These are phyloP conservation scores for Silurus asotus DNA, from an alignment of 2,113 vertebrate genomes.

Conservation along the genomic window DNA sequence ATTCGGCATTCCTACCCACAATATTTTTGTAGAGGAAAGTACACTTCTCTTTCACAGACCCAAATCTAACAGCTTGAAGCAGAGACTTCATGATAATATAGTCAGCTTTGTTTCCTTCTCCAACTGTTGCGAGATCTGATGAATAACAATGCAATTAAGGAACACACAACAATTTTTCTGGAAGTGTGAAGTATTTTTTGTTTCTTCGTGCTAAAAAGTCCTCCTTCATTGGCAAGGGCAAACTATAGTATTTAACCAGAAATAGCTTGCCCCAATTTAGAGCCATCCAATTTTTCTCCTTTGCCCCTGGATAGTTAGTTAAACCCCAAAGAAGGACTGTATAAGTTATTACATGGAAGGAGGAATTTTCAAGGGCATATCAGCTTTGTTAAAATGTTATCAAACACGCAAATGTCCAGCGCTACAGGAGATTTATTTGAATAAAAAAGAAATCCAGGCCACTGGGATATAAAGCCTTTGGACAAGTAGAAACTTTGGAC, in stretches of 20 bases:
- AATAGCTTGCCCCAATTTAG: neutral
- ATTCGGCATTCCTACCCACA: neutral
- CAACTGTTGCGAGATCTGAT: neutral
- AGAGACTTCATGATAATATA: neutral
- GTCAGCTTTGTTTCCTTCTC: neutral
- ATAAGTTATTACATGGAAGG: neutral
- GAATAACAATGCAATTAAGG: neutral
- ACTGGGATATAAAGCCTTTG: neutral
- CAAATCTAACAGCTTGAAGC: neutral
- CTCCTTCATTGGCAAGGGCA: neutral
- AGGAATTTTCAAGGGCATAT: neutral
- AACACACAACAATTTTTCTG: neutral
- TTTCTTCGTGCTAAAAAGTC: neutral
- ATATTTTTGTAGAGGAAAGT: neutral
- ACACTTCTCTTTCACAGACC: neutral
- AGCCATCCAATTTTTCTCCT: neutral
- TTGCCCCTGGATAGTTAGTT: constrained; percentile 4
- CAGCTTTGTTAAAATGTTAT: neutral
- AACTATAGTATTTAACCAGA: neutral
- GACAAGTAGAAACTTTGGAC: neutral
- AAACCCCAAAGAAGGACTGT: neutral
- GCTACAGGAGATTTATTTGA: constrained; percentile 9
- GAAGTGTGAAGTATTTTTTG: neutral
- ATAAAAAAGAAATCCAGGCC: neutral
- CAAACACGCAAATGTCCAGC: neutral